These are phyloP conservation scores for Isurus oxyrinchus DNA, from an alignment of 2,113 vertebrate genomes.

Conservation along the genomic window DNA sequence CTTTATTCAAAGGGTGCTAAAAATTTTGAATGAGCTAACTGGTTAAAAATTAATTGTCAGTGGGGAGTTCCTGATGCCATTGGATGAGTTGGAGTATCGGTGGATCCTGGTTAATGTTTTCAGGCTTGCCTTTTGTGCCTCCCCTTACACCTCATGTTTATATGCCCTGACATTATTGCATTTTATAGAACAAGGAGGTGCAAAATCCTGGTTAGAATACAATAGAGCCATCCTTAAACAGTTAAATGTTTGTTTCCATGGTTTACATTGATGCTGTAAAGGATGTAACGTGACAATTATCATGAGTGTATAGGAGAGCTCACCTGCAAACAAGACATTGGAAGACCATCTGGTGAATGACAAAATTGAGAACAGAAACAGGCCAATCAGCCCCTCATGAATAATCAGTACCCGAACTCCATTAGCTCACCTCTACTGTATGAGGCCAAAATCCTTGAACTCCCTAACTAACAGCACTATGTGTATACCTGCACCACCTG, in stretches of 20 bases:
- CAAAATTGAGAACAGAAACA: background rate
- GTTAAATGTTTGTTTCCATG: background rate
- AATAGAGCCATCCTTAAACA: background rate
- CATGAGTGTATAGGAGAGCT: background rate
- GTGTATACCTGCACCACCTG: too few species aligned
- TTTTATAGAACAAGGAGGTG: background rate
- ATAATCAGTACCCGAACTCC: background rate
- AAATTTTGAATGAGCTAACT: background rate
- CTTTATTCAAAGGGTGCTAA: background rate
- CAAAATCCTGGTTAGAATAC: background rate
- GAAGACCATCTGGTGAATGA: background rate
- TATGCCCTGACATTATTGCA: background rate
- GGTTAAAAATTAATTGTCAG: background rate
- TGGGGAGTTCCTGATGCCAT: background rate
- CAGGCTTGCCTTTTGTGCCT: background rate
- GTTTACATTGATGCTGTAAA: background rate
- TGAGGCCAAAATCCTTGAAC: background rate
- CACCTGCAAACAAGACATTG: background rate
- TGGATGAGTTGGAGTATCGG: background rate
- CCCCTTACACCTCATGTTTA: background rate
- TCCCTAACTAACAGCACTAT: background rate
- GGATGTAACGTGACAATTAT: background rate
- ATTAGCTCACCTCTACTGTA: background rate
- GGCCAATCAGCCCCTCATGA: background rate
- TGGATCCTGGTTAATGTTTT: background rate